Evolutionary conservation across 2,797 vertebrate genomes (phyloP).

Genomic region (Lemur catta): DNA sequence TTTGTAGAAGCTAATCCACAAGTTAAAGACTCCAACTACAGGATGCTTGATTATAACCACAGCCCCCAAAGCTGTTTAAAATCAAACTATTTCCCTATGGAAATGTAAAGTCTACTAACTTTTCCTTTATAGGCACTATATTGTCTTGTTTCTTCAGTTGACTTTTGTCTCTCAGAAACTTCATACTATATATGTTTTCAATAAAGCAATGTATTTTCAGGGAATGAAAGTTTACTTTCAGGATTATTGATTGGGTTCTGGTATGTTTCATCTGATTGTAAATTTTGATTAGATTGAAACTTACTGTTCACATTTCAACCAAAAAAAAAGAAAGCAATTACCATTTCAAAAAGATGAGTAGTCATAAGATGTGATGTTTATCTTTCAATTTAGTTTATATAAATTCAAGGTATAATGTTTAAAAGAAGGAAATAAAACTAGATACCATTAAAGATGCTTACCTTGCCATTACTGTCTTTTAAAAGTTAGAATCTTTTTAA

Average conservation of each 20-base stretch:
- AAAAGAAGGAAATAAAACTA: background rate
- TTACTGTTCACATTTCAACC: background rate
- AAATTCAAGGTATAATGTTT: background rate
- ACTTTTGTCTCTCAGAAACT: constrained; percentile 15
- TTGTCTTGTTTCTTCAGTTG: background rate
- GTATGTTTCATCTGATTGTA: constrained; percentile 6
- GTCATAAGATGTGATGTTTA: background rate
- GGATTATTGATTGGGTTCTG: background rate
- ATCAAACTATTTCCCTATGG: background rate
- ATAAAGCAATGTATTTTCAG: background rate
- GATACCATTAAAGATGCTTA: background rate
- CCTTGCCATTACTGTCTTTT: background rate
- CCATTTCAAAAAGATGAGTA: background rate
- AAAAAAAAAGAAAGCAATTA: background rate
- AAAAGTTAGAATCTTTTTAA: background rate
- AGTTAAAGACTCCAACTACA: constrained; percentile 51
- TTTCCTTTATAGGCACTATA: background rate
- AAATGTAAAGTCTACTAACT: constrained; percentile 25
- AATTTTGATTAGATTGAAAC: constrained; percentile 28
- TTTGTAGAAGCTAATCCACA: constrained; percentile 37
- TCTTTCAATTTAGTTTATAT: background rate
- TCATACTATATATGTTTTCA: background rate
- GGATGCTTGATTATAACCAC: constrained; percentile 37
- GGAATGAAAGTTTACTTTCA: background rate
- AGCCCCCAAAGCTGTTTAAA: constrained; percentile 2